Base-by-base conservation (phyloP, 2,797 vertebrate species). In the Perodicticus potto region DNA sequence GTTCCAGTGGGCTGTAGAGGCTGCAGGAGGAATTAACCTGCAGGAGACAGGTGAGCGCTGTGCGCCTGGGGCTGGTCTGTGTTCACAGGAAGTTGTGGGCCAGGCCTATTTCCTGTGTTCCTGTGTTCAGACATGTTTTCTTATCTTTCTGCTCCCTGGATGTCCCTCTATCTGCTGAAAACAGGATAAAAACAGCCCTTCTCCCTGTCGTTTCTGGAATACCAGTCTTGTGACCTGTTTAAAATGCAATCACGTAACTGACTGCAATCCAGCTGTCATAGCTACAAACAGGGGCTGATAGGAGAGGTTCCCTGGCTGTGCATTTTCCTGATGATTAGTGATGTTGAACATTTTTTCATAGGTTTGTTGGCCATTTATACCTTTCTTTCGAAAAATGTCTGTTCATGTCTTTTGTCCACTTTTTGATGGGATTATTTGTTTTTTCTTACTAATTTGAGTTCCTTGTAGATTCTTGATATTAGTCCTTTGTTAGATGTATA, bases 171-270 rank as follows among this genome's bases (percentile, higher is more conserved):
- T 73, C 49, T 91, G 87, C 34, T 95, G 55, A 86, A 93, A 73
- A 91, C 7, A 7, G 70, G 63, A 37, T 27, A 14, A 72, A 37
- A 10, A 16, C 55, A 95, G 74, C 63, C 59, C 85, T 92, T 76
- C 65, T 90, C 63, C 8, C 37, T 87, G 43, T n/a, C 65, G 34
- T 87, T 86, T 88, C 78, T 94, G 89, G 59, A 72, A 61, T 63
- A 77, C 72, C 40, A 82, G 77, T 76, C 61, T 77, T 40, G 25
- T 17, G 70, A 43, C 61, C n/a, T 74, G 20, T 27, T 70, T 88
- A 74, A 96, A 94, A 88, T 69, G 67, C 14, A 43, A 74, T 88
- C 73, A 11, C 34, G 61, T 65, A 85, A 91, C 67, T 69, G 49
- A 69, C 59, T 59, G 59, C 23, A n/a, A 43, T 40, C 72, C 57